These are phyloP conservation scores for Myopa tessellatipennis DNA, from an alignment of 2,888 invertebrate genomes.

Conservation along the genomic window DNA sequence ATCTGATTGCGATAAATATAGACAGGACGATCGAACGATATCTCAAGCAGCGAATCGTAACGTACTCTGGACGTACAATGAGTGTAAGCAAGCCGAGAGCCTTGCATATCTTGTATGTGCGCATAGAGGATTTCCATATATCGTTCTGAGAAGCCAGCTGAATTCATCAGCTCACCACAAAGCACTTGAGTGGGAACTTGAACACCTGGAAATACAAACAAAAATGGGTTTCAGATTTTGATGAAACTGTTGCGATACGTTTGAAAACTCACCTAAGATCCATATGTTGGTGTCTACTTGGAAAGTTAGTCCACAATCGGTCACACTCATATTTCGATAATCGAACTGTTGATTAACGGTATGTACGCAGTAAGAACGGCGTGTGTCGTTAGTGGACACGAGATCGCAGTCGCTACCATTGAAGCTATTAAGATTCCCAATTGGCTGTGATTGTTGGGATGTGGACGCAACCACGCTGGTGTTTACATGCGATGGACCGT, in stretches of 20 bases:
- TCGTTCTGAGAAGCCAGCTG: slow-evolving; percentile 64
- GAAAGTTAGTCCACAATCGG: slow-evolving; percentile 84
- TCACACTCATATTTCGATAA: slow-evolving; percentile 79
- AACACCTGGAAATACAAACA: slow-evolving; percentile 66
- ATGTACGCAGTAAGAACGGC: slow-evolving; percentile 78
- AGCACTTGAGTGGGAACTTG: slow-evolving; percentile 80
- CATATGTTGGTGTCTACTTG: slow-evolving; percentile 85
- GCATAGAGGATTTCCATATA: slow-evolving; percentile 86
- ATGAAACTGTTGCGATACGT: background rate
- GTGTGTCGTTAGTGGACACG: slow-evolving; percentile 65
- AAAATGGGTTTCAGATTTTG: background rate
- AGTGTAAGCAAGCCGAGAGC: slow-evolving; percentile 82
- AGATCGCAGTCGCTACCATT: slow-evolving; percentile 45
- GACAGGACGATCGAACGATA: slow-evolving; percentile 83
- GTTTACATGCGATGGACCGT: slow-evolving; percentile 66
- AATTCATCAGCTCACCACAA: slow-evolving; percentile 65
- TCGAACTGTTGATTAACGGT: slow-evolving; percentile 77
- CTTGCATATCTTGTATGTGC: slow-evolving; percentile 83
- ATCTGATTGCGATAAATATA: slow-evolving; percentile 78
- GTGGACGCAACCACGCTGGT: slow-evolving; percentile 61
- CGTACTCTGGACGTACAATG: slow-evolving; percentile 83
- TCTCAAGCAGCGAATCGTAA: slow-evolving; percentile 80
- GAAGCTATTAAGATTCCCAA: slow-evolving; percentile 39
- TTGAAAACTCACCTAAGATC: slow-evolving; percentile 70
- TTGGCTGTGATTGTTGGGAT: slow-evolving; percentile 32